Base-by-base conservation (phyloP, 2,888 invertebrate species). In the Nomada goodeniana region DNA sequence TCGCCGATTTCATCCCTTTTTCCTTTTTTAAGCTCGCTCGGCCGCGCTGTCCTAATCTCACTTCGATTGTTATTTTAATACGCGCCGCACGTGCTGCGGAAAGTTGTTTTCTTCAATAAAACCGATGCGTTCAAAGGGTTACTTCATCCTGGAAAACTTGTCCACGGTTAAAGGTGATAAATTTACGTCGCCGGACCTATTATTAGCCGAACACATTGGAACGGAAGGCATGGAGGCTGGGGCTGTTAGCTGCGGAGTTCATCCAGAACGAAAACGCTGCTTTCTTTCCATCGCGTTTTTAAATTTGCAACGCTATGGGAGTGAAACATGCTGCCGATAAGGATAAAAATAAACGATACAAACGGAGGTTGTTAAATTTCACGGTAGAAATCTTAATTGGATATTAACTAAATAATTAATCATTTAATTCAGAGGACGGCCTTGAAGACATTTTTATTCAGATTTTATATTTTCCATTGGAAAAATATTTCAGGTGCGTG, bases 81-180 rank as follows among this genome's bases (percentile, higher is more conserved):
- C 44, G 15, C 50, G 20, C 60, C 10, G 11, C 59, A 75, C 69
- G 63, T 47, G 53, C 55, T 13, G 20, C 71, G 65, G 50, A 52
- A 76, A 65, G 15, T 77, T 72, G 65, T 72, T 72, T 77, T 77
- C 72, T 60, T 71, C 73, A 1, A 60, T 72, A 61, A 67, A 52
- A 57, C 44, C 65, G 47, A 29, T 4, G 57, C 60, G 50, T 52
- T 61, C 63, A 70, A 70, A 70, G 76, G 67, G 70, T 64, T 69
- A 64, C 26, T 76, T 70, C 57, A 50, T 70, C 29, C 20, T 52
- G 60, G 70, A 20, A 70, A 76, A 70, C 70, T 69, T 69, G n/a
- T 3, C 26, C 60, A 61, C 75, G 61, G 63, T 47, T 44, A 36
- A 76, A 52, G 76, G 61, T 72, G 67, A 77, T 77, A 77, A 77